Conservation (phyloP, 2,113 vertebrate genomes). For the Okapia johnstoni region DNA sequence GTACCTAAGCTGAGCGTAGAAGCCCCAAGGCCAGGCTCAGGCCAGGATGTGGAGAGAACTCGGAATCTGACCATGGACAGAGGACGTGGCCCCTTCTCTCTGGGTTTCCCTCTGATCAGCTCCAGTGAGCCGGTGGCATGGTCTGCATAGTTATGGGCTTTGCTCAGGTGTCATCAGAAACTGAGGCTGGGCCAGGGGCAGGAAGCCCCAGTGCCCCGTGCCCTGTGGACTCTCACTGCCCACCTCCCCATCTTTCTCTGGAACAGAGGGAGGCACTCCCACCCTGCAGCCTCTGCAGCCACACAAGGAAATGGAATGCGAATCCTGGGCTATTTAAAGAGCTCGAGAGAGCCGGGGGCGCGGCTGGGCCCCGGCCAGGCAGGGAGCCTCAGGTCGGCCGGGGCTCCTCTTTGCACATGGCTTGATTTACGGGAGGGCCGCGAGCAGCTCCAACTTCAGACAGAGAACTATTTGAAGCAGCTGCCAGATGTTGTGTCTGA, state of each 20-base stretch:
- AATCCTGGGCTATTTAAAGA: constrained; percentile 51
- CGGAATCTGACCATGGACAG: background rate
- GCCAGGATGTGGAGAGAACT: background rate
- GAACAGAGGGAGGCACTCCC: background rate
- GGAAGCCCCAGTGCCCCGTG: background rate
- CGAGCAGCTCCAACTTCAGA: constrained; percentile 78
- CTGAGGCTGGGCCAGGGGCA: background rate
- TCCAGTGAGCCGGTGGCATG: too few species aligned
- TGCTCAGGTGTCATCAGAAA: background rate
- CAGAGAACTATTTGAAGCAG: constrained; percentile 80
- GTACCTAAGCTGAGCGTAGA: accelerated
- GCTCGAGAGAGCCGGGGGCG: background rate
- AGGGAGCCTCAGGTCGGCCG: constrained; percentile 29
- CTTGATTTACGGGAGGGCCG: constrained; percentile 72
- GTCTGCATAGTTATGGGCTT: background rate
- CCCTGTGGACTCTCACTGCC: accelerated
- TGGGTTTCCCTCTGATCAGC: background rate
- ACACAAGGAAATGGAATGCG: constrained; percentile 55
- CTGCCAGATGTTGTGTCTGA: constrained; percentile 86
- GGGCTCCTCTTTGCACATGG: constrained; percentile 68
- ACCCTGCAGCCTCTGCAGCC: background rate
- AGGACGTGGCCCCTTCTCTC: background rate
- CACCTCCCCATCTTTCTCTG: background rate
- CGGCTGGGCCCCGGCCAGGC: constrained; percentile 13
- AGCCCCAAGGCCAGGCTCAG: background rate